These are phyloP conservation scores for Anadara kagoshimensis DNA, from an alignment of 1,140 invertebrate species.

Conservation along the genomic window DNA sequence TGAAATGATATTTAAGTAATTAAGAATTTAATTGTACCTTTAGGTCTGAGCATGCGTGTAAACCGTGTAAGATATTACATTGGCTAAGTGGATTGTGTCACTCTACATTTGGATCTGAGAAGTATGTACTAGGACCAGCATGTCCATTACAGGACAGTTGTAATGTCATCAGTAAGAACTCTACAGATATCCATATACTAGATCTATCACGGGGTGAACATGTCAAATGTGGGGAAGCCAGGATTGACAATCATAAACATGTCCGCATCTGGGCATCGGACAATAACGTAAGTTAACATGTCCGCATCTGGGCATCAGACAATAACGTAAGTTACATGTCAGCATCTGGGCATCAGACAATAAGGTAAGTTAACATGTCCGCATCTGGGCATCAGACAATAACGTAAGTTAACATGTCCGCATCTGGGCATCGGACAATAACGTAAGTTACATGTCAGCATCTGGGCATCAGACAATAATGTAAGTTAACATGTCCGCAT, in stretches of 20 bases:
- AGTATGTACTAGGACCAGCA: slow-evolving; percentile 33
- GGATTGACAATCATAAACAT: slow-evolving; percentile 32
- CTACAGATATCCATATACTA: slow-evolving; percentile 25
- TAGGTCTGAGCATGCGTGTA: slow-evolving; percentile 5
- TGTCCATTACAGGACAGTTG: slow-evolving; percentile 37
- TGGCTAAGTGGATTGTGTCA: slow-evolving; percentile 26
- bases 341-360: no score
- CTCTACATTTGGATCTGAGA: slow-evolving; percentile 21
- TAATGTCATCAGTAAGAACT: slow-evolving; percentile 1
- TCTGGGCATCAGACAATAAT: no score
- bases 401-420: no score
- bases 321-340: no score
- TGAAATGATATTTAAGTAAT: neutral
- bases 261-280: slow-evolving; percentile 29
- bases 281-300: no score
- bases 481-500: no score
- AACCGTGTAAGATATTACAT: slow-evolving; percentile 10
- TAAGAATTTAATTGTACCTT: neutral
- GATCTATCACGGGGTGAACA: slow-evolving; percentile 19
- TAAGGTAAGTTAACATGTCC: no score
- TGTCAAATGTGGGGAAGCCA: slow-evolving; percentile 24
- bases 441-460: no score
- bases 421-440: no score
- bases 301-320: no score
- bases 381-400: no score